Conservation (phyloP, 2,113 vertebrate genomes). For the Morone chrysops region DNA sequence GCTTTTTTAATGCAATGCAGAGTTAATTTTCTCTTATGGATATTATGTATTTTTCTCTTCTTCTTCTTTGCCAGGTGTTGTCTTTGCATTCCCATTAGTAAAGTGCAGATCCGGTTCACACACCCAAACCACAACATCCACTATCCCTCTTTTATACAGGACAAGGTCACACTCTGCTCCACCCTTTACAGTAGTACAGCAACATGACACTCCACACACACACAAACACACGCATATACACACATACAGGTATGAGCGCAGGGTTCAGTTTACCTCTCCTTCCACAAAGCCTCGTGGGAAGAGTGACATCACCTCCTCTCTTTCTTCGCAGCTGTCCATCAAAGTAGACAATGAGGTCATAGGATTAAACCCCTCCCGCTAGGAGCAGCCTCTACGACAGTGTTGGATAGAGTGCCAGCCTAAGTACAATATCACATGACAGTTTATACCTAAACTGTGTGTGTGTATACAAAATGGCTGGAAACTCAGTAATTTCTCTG, state of each 20-base stretch:
- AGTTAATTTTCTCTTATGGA: neutral
- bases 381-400: conserved; percentile 11
- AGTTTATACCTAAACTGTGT: neutral
- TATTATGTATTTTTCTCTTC: neutral
- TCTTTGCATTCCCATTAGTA: neutral
- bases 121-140: conserved; percentile 38
- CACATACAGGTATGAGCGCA: conserved; percentile 45
- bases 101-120: conserved; percentile 30
- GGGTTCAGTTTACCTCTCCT: conserved; percentile 63
- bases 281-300: conserved; percentile 70
- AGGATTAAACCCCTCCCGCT: conserved; percentile 46
- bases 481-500: neutral
- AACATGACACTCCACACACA: conserved; percentile 63
- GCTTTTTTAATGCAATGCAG: neutral
- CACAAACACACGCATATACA: conserved; percentile 31
- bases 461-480: neutral
- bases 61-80: conserved; percentile 19
- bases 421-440: conserved; percentile 38
- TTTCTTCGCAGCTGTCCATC: conserved; percentile 67
- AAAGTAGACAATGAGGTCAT: conserved; percentile 61
- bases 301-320: conserved; percentile 72
- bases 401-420: conserved; percentile 7
- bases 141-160: conserved; percentile 23
- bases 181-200: conserved; percentile 68
- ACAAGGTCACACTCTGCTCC: conserved; percentile 71